A percentile compares a stretch with the other conserved stretches of the same genome.
Conservation (phyloP, 1,140 invertebrate genomes). For the Bombyx mandarina region DNA sequence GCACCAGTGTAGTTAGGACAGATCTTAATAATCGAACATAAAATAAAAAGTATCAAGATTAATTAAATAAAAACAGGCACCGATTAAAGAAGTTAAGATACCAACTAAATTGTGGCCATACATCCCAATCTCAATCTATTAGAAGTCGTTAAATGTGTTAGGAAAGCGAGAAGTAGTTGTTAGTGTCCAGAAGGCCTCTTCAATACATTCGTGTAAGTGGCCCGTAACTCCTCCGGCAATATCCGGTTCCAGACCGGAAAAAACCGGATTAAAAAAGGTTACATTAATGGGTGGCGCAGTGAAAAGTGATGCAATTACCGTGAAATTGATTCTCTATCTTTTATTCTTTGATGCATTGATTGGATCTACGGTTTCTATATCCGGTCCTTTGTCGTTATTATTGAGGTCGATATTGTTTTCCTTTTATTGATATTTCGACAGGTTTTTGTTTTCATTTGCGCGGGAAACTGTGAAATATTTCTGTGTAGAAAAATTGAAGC, state of each 20-base stretch:
- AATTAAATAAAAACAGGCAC: no score
- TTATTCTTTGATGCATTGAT: constrained; percentile 34
- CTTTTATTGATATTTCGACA: no score
- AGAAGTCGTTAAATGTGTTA: constrained; percentile 31
- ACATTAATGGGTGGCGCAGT: constrained; percentile 45
- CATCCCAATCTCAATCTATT: constrained; percentile 27
- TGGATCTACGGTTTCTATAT: constrained; percentile 3
- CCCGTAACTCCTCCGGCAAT: constrained; percentile 50
- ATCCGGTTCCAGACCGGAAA: constrained; percentile 46
- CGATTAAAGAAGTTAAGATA: no score
- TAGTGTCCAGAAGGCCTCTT: constrained; percentile 46
- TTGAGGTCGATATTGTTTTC: no score
- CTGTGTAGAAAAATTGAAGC: no score
- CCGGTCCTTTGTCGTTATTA: no score
- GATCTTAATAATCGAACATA: no score
- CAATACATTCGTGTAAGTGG: constrained; percentile 55
- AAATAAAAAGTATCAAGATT: no score
- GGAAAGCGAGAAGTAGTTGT: constrained; percentile 39
- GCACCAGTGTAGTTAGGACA: no score
- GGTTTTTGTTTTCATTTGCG: no score
- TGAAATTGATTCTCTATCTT: constrained; percentile 45
- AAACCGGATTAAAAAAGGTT: constrained; percentile 54
- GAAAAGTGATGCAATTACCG: constrained; percentile 58
- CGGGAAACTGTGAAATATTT: no score
- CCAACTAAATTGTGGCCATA: constrained; percentile 24